Conservation (phyloP, 2,797 vertebrate species). For the Pelochelys cantorii region DNA sequence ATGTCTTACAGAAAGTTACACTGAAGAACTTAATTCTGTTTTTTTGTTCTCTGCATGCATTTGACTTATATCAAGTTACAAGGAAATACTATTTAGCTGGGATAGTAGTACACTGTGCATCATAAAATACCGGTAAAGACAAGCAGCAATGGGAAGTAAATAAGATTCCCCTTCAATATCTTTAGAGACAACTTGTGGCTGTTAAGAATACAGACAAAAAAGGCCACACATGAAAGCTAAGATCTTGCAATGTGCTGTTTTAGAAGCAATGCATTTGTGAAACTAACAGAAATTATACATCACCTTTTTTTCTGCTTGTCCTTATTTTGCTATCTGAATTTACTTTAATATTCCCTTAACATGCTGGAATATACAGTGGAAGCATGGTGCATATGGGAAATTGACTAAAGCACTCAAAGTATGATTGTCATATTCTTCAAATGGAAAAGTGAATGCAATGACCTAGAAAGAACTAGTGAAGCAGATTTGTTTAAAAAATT, state of each 20-base stretch:
- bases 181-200: conserved; percentile 34
- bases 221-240: conserved; percentile 50
- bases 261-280: conserved; percentile 56
- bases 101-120: not conserved
- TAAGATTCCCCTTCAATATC: conserved; percentile 29
- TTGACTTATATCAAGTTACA: conserved; percentile 41
- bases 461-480: conserved; percentile 38
- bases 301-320: conserved; percentile 16
- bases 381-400: conserved; percentile 30
- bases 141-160: not conserved
- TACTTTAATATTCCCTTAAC: conserved; percentile 61
- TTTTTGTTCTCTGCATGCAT: conserved; percentile 49
- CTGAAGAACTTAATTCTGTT: conserved; percentile 22
- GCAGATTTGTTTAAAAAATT: conserved; percentile 59
- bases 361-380: conserved; percentile 62
- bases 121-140: conserved; percentile 10
- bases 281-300: conserved; percentile 30
- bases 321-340: conserved; percentile 48
- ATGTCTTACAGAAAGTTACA: not conserved
- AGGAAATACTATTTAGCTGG: conserved; percentile 33
- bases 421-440: conserved; percentile 58
- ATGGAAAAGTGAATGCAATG: conserved; percentile 42
- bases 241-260: conserved; percentile 1
- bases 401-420: conserved; percentile 59
- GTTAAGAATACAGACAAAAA: conserved; percentile 43